These are phyloP conservation scores for Vicugna pacos DNA, from an alignment of 2,113 vertebrate genomes.

Conservation along the genomic window DNA sequence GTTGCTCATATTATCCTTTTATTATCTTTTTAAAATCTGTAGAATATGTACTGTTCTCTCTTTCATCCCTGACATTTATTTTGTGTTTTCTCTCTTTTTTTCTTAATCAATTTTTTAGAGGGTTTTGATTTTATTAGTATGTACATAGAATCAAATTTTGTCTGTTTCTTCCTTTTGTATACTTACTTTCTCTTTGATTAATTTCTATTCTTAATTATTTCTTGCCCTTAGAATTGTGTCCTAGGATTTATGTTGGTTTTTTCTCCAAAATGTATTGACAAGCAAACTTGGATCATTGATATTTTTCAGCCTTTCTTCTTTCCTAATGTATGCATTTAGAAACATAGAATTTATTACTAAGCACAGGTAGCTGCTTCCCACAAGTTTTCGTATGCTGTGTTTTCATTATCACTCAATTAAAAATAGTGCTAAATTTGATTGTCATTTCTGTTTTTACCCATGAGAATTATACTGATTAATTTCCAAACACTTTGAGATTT, in stretches of 20 bases:
- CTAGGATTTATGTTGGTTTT: neutral
- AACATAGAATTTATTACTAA: neutral
- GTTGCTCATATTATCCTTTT: neutral
- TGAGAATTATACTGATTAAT: neutral
- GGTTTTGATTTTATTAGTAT: neutral
- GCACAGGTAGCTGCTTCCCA: neutral
- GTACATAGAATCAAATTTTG: neutral
- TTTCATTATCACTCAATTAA: conserved; percentile 2
- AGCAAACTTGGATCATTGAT: neutral
- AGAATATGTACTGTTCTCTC: neutral
- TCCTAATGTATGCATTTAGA: neutral
- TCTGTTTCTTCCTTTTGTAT: neutral
- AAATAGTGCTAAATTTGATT: neutral
- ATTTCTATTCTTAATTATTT: conserved; percentile 16
- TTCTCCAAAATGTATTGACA: neutral
- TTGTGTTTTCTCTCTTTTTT: neutral
- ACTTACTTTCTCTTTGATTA: neutral
- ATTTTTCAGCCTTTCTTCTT: neutral
- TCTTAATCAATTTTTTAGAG: neutral
- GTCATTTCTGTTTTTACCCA: neutral
- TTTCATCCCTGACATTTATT: neutral
- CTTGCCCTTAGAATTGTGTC: neutral
- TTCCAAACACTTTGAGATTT: neutral
- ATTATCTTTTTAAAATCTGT: neutral
- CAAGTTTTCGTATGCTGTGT: neutral